These are phyloP conservation scores for Laupala kohalensis DNA, from an alignment of 1,140 invertebrate genomes.

Conservation along the genomic window DNA sequence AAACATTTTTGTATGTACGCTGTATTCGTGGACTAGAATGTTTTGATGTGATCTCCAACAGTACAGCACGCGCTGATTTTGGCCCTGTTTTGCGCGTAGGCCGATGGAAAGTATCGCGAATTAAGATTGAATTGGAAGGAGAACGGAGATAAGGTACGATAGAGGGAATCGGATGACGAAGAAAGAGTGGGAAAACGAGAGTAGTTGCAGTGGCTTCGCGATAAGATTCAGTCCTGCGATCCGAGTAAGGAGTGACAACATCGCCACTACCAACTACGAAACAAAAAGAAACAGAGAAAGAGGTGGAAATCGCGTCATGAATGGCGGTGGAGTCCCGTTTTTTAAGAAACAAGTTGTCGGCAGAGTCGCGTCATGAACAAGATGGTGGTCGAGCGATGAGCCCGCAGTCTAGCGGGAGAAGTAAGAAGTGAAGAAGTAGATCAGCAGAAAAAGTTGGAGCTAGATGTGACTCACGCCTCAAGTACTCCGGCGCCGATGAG, in stretches of 20 bases:
- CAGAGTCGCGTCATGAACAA: not conserved
- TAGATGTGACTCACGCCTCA: not conserved
- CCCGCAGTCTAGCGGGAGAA: no score
- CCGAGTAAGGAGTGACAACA: no score
- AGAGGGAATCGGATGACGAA: not conserved
- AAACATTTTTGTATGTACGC: not conserved
- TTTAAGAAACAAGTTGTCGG: not conserved
- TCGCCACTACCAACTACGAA: no score
- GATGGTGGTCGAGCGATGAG: no score
- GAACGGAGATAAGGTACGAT: not conserved
- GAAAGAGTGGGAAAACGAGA: not conserved
- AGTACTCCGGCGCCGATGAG: not conserved
- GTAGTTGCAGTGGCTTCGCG: not conserved
- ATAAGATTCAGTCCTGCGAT: no score
- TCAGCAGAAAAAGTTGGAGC: not conserved
- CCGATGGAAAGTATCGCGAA: not conserved
- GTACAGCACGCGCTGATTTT: not conserved
- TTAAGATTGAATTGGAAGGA: not conserved
- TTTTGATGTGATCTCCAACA: not conserved
- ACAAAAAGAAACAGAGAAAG: not conserved
- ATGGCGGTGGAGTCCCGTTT: no score
- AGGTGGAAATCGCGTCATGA: no score
- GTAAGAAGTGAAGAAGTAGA: not conserved
- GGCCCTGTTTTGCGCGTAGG: not conserved
- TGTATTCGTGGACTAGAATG: not conserved